Evolutionary conservation across 2,797 vertebrate genomes (phyloP).

Genomic region (Falco naumanni): DNA sequence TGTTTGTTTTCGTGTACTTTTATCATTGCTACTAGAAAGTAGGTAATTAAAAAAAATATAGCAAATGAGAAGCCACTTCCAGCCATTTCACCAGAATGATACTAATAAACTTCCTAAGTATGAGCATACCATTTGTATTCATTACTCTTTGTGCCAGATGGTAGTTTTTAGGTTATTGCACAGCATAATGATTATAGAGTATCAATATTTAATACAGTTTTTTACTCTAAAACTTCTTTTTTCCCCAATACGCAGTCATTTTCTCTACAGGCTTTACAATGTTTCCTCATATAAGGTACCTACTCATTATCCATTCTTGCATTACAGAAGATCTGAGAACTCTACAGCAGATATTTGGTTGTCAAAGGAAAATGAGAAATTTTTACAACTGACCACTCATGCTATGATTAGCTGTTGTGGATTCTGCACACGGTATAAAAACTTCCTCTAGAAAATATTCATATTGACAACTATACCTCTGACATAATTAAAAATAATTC

Average conservation of each 20-base stretch:
- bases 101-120: background rate
- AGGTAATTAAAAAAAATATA: background rate
- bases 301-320: background rate
- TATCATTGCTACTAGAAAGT: background rate
- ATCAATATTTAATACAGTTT: background rate
- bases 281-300: background rate
- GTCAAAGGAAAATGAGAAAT: background rate
- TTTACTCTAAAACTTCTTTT: background rate
- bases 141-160: conserved; percentile 6
- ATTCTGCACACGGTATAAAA: background rate
- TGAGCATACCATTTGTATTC: background rate
- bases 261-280: background rate
- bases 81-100: background rate
- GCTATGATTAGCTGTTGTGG: background rate
- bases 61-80: background rate
- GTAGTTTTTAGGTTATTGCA: background rate
- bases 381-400: background rate
- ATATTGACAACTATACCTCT: background rate
- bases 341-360: background rate
- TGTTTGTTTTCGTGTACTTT: background rate
- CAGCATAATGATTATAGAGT: background rate
- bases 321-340: background rate
- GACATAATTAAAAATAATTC: background rate
- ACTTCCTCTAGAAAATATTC: background rate
- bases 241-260: fast-evolving